Evolutionary conservation across 2,888 invertebrate genomes (phyloP), one percentile per base, ranked within the genome.

Genomic region (Sinotaia quadrata): DNA sequence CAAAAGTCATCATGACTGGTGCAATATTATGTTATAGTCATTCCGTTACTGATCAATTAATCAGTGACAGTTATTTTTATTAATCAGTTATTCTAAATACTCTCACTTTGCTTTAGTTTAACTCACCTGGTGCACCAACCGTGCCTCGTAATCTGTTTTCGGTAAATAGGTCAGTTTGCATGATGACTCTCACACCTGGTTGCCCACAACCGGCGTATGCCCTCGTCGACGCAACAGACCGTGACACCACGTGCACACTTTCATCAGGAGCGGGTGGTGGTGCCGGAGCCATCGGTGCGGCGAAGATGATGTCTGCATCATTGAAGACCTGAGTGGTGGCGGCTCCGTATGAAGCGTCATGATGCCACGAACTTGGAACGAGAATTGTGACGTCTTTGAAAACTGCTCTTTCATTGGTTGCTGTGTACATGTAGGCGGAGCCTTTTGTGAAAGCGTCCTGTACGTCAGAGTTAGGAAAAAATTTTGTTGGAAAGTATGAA

Each of bases 351-450:
- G 65, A 29, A 10, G 65, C 36, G 44, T 44, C 36, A 15, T 24
- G 18, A 24, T 71, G 44, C 92, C 92, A 93, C 27, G 90, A 88
- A 29, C 89, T 82, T 4, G 93, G 93, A 65, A 92, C 88, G 71
- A 92, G 87, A 59, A 93, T 91, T 67, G 90, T 91, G 72, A 92
- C 90, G 56, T 91, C 89, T 69, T 91, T 89, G 79, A 92, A 90
- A 81, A 89, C 82, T 0, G 82, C 81, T 21, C 81, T 67, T 31
- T 79, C 74, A 44, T 91, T 90, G 65, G 92, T 89, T 15, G 92
- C 91, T 59, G 87, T 88, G 83, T 91, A 90, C 52, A 92, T 88
- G 77, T 90, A 89, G 75, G 90, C 88, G 1, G 92, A 92, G 8
- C 91, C 91, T 75, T 90, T 89, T 61, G 88, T 88, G 76, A 92